These are phyloP conservation scores for Ichneumon xanthorius DNA, from an alignment of 2,888 invertebrate genomes.

Conservation along the genomic window DNA sequence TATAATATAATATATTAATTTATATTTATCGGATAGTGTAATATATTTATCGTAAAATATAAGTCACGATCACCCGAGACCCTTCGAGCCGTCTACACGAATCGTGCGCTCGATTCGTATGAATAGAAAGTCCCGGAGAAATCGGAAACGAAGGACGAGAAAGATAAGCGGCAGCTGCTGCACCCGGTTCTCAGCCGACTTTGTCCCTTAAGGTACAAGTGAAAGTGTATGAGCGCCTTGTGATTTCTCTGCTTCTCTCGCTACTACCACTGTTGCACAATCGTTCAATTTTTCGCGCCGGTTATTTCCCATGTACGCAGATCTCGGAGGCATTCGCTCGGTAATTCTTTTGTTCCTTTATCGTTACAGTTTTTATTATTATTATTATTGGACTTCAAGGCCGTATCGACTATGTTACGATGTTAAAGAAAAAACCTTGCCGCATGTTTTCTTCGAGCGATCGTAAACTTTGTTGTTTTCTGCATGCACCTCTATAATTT, in stretches of 20 bases:
- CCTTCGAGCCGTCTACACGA: background rate
- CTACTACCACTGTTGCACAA: conserved; percentile 34
- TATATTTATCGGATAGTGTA: background rate
- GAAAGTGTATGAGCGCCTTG: conserved; percentile 8
- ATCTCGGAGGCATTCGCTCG: conserved; percentile 20
- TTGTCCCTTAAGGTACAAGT: conserved; percentile 4
- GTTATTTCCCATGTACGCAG: conserved; percentile 37
- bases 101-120: background rate
- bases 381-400: background rate
- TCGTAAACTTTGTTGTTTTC: background rate
- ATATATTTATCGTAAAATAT: background rate
- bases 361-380: conserved; percentile 21
- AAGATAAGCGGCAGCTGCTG: conserved; percentile 9
- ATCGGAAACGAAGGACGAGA: conserved; percentile 1
- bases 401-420: background rate
- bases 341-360: conserved; percentile 17
- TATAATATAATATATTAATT: too few species aligned
- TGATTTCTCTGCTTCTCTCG: conserved; percentile 1
- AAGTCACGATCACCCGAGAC: background rate
- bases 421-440: background rate
- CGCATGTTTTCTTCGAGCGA: background rate
- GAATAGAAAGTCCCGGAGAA: background rate
- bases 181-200: background rate
- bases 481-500: background rate
- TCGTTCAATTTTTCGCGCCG: conserved; percentile 50